Evolutionary conservation across 1,140 invertebrate genomes (phyloP), one percentile per base, ranked within the genome.

Genomic region (Hirudo medicinalis): DNA sequence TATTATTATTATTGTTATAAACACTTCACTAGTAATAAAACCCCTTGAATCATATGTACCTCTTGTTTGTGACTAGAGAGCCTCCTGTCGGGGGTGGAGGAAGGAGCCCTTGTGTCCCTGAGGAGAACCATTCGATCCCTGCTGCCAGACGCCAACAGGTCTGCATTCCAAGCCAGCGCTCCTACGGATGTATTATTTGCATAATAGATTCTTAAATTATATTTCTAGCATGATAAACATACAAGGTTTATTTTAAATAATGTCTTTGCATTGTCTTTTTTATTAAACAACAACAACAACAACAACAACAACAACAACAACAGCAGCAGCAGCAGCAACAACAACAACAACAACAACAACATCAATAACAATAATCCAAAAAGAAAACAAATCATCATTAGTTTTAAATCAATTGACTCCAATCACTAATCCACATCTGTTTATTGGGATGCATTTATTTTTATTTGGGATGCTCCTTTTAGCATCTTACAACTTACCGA

Each of bases 101-200:
- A 86, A 8, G 93, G 90, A 55, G 90, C 90, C 66, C 97, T 86
- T 0, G 95, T 91, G 81, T 99, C 97, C 72, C 95, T 84, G 80
- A 97, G 93, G 54, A 96, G 85, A 74, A 99, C 99, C 76, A 91
- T 85, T 74, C 96, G 84, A 81, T 99, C 96, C 75, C 96, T 83
- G 75, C 92, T 96, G 0, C 97, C 97, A 0, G 94, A 97, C 66
- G 92, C 97, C 13, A 99, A 83, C 55, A 97, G 88, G 81, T 99
- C 95, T 19, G 92, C 92, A 83, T 98, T 99, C 95, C 95, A 99
- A 0, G 96, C 94, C 54, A 99, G 80, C 0, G 95, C 95, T 9
- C 94, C 94, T 82, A 66, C 19, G 57, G 9, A 6, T 0, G 57
- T 19, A 11, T 25, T 13, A 63, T 60, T 60, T 5, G 55, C 27